A percentile compares a stretch with the other conserved stretches of the same genome.
These are phyloP conservation scores for Drosophila cracens DNA, from an alignment of 2,888 invertebrate genomes.

Conservation along the genomic window DNA sequence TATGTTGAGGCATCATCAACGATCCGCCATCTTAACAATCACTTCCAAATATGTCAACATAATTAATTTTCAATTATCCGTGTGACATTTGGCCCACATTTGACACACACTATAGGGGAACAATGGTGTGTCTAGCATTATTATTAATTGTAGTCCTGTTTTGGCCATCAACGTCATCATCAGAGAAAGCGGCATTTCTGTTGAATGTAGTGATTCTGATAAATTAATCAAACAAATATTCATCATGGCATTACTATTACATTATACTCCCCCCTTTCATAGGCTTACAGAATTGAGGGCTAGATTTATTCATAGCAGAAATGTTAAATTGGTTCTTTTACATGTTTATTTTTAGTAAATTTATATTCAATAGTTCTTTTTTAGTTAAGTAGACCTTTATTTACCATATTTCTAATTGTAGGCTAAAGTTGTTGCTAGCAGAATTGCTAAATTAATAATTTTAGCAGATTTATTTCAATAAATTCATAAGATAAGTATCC, in stretches of 20 bases:
- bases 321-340: not conserved
- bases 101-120: conserved; percentile 12
- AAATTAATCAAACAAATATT: conserved; percentile 64
- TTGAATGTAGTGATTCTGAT: conserved; percentile 66
- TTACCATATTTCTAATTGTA: not conserved
- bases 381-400: not conserved
- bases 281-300: conserved; percentile 1
- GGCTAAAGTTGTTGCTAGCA: not conserved
- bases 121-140: conserved; percentile 53
- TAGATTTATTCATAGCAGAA: not conserved
- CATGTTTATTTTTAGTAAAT: not conserved
- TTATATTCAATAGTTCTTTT: not conserved
- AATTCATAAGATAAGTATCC: not conserved
- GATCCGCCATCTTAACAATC: conserved; percentile 65
- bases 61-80: conserved; percentile 79
- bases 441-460: not conserved
- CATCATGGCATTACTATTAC: conserved; percentile 42
- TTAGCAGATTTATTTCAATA: not conserved
- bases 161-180: conserved; percentile 38
- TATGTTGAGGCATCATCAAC: conserved; percentile 57
- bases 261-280: conserved; percentile 4
- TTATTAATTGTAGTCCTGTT: conserved; percentile 67
- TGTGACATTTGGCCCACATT: conserved; percentile 54
- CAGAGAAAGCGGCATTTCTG: conserved; percentile 51
- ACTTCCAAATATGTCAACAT: conserved; percentile 79